These are phyloP conservation scores for Netelia inedita DNA, from an alignment of 2,888 invertebrate species.

Conservation along the genomic window DNA sequence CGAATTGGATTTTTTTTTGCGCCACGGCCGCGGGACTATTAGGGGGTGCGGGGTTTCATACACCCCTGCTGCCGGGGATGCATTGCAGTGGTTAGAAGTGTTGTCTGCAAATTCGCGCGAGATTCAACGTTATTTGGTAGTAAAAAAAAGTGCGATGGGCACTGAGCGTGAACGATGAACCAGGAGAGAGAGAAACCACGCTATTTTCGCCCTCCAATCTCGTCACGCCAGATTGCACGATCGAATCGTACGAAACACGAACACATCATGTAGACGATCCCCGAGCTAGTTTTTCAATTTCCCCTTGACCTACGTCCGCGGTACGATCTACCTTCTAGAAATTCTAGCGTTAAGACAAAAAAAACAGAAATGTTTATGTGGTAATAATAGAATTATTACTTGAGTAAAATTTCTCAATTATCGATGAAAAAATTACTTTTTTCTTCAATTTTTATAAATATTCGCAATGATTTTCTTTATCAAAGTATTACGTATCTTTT, in stretches of 20 bases:
- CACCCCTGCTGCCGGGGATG: conserved; percentile 36
- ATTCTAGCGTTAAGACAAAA: too few relatives aligned
- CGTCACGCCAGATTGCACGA: conserved; percentile 54
- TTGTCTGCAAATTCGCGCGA: conserved; percentile 45
- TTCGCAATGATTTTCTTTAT: too few relatives aligned
- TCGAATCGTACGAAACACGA: conserved; percentile 56
- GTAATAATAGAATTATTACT: too few relatives aligned
- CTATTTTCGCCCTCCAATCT: conserved; percentile 13
- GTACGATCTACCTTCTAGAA: conserved; percentile 72
- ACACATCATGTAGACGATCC: conserved; percentile 5
- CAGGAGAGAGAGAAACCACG: conserved; percentile 58
- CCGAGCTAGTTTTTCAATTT: conserved; percentile 75
- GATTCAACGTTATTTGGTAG: conserved; percentile 34
- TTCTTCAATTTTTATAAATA: too few relatives aligned
- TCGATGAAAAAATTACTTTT: too few relatives aligned
- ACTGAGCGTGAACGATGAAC: background rate
- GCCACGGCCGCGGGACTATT: conserved; percentile 51
- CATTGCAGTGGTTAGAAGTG: conserved; percentile 67
- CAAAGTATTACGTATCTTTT: too few relatives aligned
- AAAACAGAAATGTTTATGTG: too few relatives aligned
- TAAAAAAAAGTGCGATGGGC: background rate
- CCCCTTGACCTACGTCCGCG: conserved; percentile 67
- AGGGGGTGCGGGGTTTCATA: conserved; percentile 50
- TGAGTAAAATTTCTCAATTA: too few relatives aligned
- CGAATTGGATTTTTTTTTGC: conserved; percentile 77